Evolutionary conservation across 2,888 invertebrate genomes (phyloP), one percentile per base, ranked within the genome.

Genomic region (Machimus rusticus): DNA sequence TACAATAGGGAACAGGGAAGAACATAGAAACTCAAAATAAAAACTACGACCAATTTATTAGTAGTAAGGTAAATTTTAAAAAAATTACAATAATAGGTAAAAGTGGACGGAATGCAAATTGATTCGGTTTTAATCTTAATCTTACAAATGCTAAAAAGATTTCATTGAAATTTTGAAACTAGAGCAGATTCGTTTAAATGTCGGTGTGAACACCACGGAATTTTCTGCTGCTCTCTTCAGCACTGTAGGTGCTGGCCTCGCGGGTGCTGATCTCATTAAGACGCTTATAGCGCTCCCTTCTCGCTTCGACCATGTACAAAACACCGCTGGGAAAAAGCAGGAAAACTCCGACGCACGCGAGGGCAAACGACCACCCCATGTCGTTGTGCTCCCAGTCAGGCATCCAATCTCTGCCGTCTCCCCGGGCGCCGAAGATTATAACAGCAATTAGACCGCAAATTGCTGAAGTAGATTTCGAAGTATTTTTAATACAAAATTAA

Each of bases 341-440:
- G 39, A 97, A 93, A 0, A 96, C 96, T 1, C 98, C 98, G 74
- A 97, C 93, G 1, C 96, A 96, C 23, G 95, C 98, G 51, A 99
- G 93, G 0, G 97, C 99, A 93, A 95, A 99, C 0, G 98, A 97
- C 98, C 98, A 99, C 14, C 98, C 96, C 86, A 99, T 94, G 91
- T 98, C 96, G 93, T 99, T 99, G 92, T 98, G 97, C 90, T 99
- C 97, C 96, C 98, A 98, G 90, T 98, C 95, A 0, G 99, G 98
- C 97, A 99, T 98, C 97, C 98, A 98, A 91, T 97, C 97, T 89
- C 99, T 94, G 5, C 97, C 96, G 92, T 98, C 98, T 4, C 98
- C 98, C 91, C 96, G 95, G 0, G 96, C 96, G 55, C 98, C 99
- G 93, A 99, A 99, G 87, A 97, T 96, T 2, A 97, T 94, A 0